Percentiles rank a stretch among this genome's conserved stretches.
Conservation (phyloP, 2,113 vertebrate species). For the Anser brachyrhynchus region DNA sequence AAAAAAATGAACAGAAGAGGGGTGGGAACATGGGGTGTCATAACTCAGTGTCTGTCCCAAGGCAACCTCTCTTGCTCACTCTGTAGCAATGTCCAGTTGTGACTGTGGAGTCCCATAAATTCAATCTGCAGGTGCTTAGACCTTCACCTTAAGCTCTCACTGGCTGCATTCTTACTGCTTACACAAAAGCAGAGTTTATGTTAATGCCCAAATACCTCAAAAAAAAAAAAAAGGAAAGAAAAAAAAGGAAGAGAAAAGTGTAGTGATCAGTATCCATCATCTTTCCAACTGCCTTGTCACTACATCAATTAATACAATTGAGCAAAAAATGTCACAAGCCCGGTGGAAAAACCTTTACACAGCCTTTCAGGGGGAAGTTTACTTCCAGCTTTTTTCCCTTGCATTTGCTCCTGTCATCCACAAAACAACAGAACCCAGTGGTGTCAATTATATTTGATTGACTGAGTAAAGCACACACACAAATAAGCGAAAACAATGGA, state of each 20-base stretch:
- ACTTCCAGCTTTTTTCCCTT: slow-evolving; percentile 86
- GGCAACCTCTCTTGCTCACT: not conserved
- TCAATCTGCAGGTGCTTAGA: not conserved
- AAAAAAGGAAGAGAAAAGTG: slow-evolving; percentile 74
- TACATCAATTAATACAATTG: slow-evolving; percentile 96
- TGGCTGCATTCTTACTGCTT: not conserved
- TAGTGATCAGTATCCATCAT: slow-evolving; percentile 96
- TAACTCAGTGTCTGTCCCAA: not conserved
- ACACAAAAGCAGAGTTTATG: slow-evolving; percentile 70
- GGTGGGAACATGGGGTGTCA: too few species aligned
- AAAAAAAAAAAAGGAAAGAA: not conserved
- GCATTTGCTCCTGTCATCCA: slow-evolving; percentile 97
- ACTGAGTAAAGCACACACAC: slow-evolving; percentile 99
- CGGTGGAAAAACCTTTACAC: slow-evolving; percentile 84
- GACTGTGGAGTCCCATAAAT: not conserved
- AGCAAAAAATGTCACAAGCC: slow-evolving; percentile 85
- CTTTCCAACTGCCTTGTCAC: slow-evolving; percentile 82
- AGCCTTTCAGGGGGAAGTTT: slow-evolving; percentile 86
- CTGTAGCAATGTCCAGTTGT: not conserved
- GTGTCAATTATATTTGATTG: slow-evolving; percentile 99
- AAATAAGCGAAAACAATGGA: slow-evolving; percentile 99
- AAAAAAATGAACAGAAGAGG: not conserved
- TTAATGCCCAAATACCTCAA: slow-evolving; percentile 66
- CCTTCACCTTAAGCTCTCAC: slow-evolving; percentile 8
- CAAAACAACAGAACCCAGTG: slow-evolving; percentile 95